Evolutionary conservation across 2,888 invertebrate species (phyloP), one percentile per base, ranked within the genome.

Genomic region (Seira ritae): DNA sequence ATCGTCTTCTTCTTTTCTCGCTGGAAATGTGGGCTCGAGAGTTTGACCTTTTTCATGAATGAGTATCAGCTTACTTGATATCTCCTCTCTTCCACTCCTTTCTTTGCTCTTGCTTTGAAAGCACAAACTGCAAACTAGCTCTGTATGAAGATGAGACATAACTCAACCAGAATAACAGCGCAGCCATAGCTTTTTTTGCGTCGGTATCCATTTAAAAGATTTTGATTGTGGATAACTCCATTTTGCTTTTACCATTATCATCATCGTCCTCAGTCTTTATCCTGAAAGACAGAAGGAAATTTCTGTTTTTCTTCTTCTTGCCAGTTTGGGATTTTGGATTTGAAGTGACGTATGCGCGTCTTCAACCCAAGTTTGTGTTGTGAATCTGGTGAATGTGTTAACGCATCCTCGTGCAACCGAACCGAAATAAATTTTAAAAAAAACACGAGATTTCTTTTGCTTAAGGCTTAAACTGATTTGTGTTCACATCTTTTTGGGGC

Each of bases 21-120:
- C 65, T 73, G 73, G 73, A 73, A 70, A 70, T 82, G 72, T 76
- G 82, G 82, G 77, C 42, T 72, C 31, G 42, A 37, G 42, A 37
- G 71, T 66, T 81, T 82, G 82, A 82, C 82, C 82, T 82, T 82
- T 81, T 71, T 77, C 76, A 62, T 82, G 82, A 77, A 76, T 82
- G 68, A 72, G 55, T 71, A 71, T 81, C 75, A 81, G 76, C 71
- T 81, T 75, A n/a, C 50, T 50, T 50, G 50, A n/a, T 62, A 62
- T 62, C 62, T 62, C 62, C 31, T 31, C 31, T 8, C 31, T 2
- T 62, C 19, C 62, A 62, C 62, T 62, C 62, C 55, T 55, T 62
- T 62, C 62, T 62, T 62, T 20, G 62, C 55, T 62, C 62, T 62
- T 50, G 62, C 62, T 62, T 31, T 31, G 31, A 31, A 62, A 50